Evolutionary conservation across 2,888 invertebrate species (phyloP), one percentile per base, ranked within the genome.

Genomic region (Axea sp.): DNA sequence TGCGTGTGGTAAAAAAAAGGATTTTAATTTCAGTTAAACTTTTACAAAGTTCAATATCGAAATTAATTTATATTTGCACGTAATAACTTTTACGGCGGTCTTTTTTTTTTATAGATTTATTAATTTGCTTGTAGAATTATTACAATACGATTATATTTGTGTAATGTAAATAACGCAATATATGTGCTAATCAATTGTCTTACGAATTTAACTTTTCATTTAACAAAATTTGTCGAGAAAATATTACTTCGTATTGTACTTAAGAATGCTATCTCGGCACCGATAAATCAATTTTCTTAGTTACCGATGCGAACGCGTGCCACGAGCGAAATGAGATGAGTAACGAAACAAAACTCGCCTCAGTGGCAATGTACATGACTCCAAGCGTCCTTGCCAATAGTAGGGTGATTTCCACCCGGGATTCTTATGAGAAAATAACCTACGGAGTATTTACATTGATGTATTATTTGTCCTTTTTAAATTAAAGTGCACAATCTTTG

Each of bases 271-370:
- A 53, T 69, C 69, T 39, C 53, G 57, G 59, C 41, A 41, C 45
- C 74, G 74, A 78, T 76, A 78, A 78, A 76, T 76, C 75, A 75
- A 75, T 78, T 78, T 76, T 59, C 75, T 51, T 73, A 74, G 68
- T 73, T 73, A 73, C 73, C 71, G 76, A 71, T 73, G 64, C 68
- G 75, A 60, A 60, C 53, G 69, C 69, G 69, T 73, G 67, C 60
- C 51, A 73, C 53, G 35, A 64, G 60, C 69, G 65, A 75, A 71
- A 43, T 53, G 49, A 64, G 65, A 64, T 65, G 75, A 60, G 68
- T 45, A 69, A 76, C 65, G 51, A 73, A 76, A 73, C 73, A 55
- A 60, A 64, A 73, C 69, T 64, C 53, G 59, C 30, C 53, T 71
- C 53, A 41, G 24, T 62, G 39, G 62, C 45, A 59, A 14, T 51